A percentile compares a stretch with the other conserved stretches of the same genome.
These are phyloP conservation scores for Karalla daura DNA, from an alignment of 2,797 vertebrate genomes.

Conservation along the genomic window DNA sequence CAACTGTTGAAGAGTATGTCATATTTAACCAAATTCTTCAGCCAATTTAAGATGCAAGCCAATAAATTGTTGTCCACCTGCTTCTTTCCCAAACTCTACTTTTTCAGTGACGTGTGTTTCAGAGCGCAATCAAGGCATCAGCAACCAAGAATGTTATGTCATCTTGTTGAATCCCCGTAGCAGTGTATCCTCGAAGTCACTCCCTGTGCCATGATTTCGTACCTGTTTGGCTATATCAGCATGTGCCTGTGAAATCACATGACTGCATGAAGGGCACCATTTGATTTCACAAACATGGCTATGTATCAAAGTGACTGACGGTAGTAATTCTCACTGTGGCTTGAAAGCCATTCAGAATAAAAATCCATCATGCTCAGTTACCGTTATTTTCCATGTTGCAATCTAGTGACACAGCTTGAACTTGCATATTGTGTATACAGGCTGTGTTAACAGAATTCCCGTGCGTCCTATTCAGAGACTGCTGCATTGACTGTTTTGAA, in stretches of 20 bases:
- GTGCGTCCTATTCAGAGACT: slow-evolving; percentile 13
- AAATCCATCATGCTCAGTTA: slow-evolving; percentile 48
- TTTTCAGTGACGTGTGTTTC: slow-evolving; percentile 8
- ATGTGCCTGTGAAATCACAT: slow-evolving; percentile 40
- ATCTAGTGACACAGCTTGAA: slow-evolving; percentile 51
- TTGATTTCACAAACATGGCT: slow-evolving; percentile 39
- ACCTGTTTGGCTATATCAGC: slow-evolving; percentile 35
- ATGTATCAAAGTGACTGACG: slow-evolving; percentile 50
- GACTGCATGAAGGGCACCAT: slow-evolving; percentile 23
- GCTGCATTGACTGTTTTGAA: slow-evolving; percentile 34
- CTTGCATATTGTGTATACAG: slow-evolving; percentile 17
- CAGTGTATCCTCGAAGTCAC: slow-evolving; percentile 11
- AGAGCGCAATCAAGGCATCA: slow-evolving; percentile 24
- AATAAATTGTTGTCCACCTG: slow-evolving; percentile 17
- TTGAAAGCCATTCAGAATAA: slow-evolving; percentile 56
- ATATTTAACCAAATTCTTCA: neutral
- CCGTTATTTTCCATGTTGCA: slow-evolving; percentile 44
- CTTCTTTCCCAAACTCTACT: neutral
- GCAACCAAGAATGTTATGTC: slow-evolving; percentile 3
- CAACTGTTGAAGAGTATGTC: neutral
- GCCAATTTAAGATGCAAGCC: slow-evolving; percentile 1
- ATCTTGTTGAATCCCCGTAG: neutral
- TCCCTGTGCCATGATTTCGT: slow-evolving; percentile 8
- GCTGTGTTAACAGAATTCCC: slow-evolving; percentile 26
- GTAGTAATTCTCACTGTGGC: slow-evolving; percentile 55